phyloP scores from a whole-genome alignment of 1,140 invertebrate genomes.

The Lanistes nyassanus region DNA sequence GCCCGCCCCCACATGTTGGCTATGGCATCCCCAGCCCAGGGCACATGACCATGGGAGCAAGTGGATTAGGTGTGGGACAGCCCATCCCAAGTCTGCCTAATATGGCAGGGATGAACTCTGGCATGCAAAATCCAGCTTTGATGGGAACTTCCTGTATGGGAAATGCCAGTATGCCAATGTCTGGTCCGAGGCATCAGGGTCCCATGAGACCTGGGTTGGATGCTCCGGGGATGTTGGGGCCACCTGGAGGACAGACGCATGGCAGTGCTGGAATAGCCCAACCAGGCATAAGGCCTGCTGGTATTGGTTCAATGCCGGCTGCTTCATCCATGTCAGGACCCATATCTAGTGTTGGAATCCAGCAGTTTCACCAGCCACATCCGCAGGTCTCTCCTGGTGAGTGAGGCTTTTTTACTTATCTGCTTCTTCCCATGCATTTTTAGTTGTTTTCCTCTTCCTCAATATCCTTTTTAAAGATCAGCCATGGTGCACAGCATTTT shows the following conservation, averaged over 20 bases:
- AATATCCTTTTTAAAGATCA: too few species aligned
- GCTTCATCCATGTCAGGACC: conserved; percentile 20
- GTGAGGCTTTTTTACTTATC: background rate
- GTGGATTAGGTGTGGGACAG: conserved; percentile 11
- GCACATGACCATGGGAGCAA: background rate
- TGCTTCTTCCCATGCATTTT: too few species aligned
- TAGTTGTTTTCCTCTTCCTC: too few species aligned
- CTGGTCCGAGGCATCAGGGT: background rate
- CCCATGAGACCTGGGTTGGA: background rate
- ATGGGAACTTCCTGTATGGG: background rate
- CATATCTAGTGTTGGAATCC: conserved; percentile 16
- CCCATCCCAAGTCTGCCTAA: conserved; percentile 16
- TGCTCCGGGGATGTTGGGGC: background rate
- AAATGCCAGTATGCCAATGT: background rate
- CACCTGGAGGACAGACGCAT: background rate
- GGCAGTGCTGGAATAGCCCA: conserved; percentile 2
- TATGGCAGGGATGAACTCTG: conserved; percentile 5
- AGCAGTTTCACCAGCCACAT: background rate
- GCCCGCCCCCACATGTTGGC: background rate
- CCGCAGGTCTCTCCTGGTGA: conserved; percentile 12
- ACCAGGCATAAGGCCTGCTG: background rate
- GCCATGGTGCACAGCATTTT: too few species aligned
- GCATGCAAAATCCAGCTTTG: background rate
- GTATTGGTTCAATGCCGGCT: conserved; percentile 10
- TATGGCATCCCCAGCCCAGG: conserved; percentile 1